A percentile compares a stretch with the other conserved stretches of the same genome.
Evolutionary conservation across 2,113 vertebrate genomes (phyloP).

Genomic region (Megaleporinus macrocephalus): DNA sequence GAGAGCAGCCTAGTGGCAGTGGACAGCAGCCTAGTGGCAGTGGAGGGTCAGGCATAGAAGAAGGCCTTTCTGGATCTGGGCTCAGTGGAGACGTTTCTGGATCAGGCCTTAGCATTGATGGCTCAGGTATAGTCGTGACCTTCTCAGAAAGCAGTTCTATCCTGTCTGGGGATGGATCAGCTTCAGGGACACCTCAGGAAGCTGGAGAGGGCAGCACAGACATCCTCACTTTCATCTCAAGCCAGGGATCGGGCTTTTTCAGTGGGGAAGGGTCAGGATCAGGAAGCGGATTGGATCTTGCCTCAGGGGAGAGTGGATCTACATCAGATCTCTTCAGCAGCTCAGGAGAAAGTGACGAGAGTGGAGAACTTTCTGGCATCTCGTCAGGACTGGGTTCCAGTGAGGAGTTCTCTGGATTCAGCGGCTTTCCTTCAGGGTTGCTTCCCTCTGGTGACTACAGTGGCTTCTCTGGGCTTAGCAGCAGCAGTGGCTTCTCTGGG

Average conservation of each 20-base stretch:
- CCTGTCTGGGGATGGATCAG: conserved; percentile 54
- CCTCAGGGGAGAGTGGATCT: conserved; percentile 56
- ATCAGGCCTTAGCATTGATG: conserved; percentile 62
- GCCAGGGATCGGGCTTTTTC: conserved; percentile 54
- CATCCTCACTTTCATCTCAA: conserved; percentile 31
- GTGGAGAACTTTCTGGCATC: conserved; percentile 62
- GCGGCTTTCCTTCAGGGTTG: conserved; percentile 77
- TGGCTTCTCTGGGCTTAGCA: conserved; percentile 64
- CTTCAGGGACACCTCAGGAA: conserved; percentile 51
- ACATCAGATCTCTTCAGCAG: conserved; percentile 38
- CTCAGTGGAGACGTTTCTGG: conserved; percentile 63
- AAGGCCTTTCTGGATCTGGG: not conserved
- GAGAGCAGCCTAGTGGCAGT: not conserved
- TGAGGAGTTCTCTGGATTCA: conserved; percentile 67
- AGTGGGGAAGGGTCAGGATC: conserved; percentile 61
- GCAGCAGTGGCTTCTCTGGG: no score
- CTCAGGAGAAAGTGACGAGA: conserved; percentile 79
- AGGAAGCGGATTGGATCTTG: conserved; percentile 59
- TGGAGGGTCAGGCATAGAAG: not conserved
- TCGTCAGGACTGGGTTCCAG: conserved; percentile 59
- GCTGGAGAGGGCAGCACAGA: conserved; percentile 53
- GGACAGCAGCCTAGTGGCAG: not conserved
- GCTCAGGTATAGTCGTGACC: conserved; percentile 60
- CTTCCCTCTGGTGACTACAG: conserved; percentile 67
- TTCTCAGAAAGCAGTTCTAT: conserved; percentile 56